Conservation (phyloP, 2,888 invertebrate genomes). For the Tiphia femorata region DNA sequence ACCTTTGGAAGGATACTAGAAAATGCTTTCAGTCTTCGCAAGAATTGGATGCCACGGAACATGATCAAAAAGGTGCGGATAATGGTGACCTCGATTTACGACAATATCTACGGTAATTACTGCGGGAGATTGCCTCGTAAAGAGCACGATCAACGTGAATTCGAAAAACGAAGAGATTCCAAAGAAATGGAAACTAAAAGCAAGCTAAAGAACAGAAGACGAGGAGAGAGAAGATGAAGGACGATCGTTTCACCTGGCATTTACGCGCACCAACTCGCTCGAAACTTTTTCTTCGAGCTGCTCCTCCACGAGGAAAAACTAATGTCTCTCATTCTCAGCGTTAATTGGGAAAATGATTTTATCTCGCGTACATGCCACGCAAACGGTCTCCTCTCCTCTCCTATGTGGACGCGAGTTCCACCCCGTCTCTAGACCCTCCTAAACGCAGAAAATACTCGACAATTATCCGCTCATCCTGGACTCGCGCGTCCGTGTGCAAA, state of each 20-base stretch:
- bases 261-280: background rate
- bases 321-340: slow-evolving; percentile 5
- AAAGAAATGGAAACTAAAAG: too few relatives aligned
- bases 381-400: background rate
- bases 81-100: too few relatives aligned
- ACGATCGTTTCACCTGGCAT: background rate
- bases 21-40: too few relatives aligned
- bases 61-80: too few relatives aligned
- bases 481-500: background rate
- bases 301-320: background rate
- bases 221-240: background rate
- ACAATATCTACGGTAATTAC: too few relatives aligned
- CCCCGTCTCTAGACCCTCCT: too few relatives aligned
- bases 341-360: slow-evolving; percentile 40
- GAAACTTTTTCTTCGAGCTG: background rate
- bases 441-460: slow-evolving; percentile 28
- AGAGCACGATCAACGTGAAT: too few relatives aligned
- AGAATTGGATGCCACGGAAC: too few relatives aligned
- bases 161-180: too few relatives aligned
- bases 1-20: too few relatives aligned
- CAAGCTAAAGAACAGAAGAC: too few relatives aligned
- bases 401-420: background rate
- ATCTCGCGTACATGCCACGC: slow-evolving; percentile 8
- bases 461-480: slow-evolving; percentile 43
- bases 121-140: too few relatives aligned